These are phyloP conservation scores for Epinotia nisella DNA, from an alignment of 2,888 invertebrate species.

Conservation along the genomic window DNA sequence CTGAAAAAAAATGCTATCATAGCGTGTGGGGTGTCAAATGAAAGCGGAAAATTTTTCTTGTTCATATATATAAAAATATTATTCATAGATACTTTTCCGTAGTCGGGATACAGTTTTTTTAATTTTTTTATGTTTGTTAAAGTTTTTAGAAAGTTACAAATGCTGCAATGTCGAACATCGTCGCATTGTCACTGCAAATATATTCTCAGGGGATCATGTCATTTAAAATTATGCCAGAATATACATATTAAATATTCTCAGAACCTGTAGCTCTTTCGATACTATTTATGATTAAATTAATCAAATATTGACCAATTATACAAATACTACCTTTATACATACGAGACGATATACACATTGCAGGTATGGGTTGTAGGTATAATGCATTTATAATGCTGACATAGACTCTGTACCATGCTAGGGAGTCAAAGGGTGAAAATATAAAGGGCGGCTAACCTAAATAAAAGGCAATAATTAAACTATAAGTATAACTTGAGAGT, in stretches of 20 bases:
- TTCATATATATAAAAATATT: too few relatives aligned
- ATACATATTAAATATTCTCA: constrained; percentile 3
- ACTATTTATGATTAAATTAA: constrained; percentile 11
- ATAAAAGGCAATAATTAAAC: not conserved
- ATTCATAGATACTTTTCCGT: too few relatives aligned
- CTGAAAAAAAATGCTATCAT: too few relatives aligned
- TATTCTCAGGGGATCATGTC: not conserved
- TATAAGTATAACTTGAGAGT: too few relatives aligned
- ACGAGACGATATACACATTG: not conserved
- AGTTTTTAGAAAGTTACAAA: not conserved
- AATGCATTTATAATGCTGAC: not conserved
- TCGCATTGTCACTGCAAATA: not conserved
- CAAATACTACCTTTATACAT: not conserved
- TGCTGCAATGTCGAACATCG: too few relatives aligned
- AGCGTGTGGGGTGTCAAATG: too few relatives aligned
- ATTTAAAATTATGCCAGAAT: not conserved
- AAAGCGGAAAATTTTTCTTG: too few relatives aligned
- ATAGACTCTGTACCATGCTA: not conserved
- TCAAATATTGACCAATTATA: constrained; percentile 11
- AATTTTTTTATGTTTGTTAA: too few relatives aligned
- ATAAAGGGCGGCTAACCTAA: not conserved
- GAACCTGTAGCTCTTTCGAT: constrained; percentile 6
- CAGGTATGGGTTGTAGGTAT: not conserved
- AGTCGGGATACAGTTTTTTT: too few relatives aligned
- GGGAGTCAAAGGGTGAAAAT: not conserved